Evolutionary conservation across 1,140 invertebrate species (phyloP), one percentile per base, ranked within the genome.

Genomic region (Bathynomus jamesi): DNA sequence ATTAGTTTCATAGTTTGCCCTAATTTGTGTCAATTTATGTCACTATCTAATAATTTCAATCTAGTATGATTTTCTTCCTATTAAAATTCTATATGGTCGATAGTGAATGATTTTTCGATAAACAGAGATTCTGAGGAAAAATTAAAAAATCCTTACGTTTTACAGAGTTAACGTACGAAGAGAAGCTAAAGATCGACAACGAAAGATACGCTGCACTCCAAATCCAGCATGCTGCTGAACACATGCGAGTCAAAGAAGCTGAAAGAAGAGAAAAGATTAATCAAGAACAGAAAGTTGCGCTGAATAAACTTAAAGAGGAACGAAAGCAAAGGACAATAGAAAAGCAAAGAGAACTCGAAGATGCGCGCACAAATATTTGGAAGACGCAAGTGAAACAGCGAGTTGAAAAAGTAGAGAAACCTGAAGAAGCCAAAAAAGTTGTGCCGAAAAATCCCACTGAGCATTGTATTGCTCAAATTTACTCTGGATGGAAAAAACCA

Each of bases 371-470:
- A 61, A 73, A 66, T 62, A 63, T 67, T 8, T 73, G 69, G 80
- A 78, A 74, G 61, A 80, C 71, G 46, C 75, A 53, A 65, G 40
- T 53, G 11, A 53, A 53, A 53, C 40, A 53, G 5, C 13, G 40
- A 21, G 40, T 53, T 53, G 40, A 53, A 5, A 53, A 53, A 5
- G 40, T 5, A 53, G 40, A 53, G 21, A 53, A 53, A 53, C 11
- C 21, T 11, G 40, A 53, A 75, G 0, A 79, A 81, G 5, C 83
- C 81, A 82, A 83, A 75, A 82, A 82, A 68, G 66, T 79, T 7
- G 82, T 83, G 24, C 32, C 85, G 4, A 74, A 72, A 53, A 72
- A 73, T 8, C 64, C 66, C 0, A 83, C 85, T 71, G 85, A 87
- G 79, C 79, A 69, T 8, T 64, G 71, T 32, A 70, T 76, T 27